phyloP scores from a whole-genome alignment of 2,797 vertebrate genomes.

The Ciconia nigra region DNA sequence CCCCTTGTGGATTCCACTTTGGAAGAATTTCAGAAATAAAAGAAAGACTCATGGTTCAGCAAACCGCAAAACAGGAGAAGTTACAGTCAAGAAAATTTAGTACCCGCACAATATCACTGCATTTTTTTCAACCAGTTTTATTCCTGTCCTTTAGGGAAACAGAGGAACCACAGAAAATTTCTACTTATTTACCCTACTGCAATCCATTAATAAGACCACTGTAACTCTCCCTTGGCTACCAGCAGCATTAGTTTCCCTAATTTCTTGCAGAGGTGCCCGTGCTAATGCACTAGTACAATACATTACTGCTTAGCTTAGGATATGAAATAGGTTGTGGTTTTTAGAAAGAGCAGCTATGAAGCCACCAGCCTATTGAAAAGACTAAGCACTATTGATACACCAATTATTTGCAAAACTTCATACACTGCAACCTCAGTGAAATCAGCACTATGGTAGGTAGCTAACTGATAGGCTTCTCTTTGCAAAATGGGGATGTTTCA shows the following conservation, averaged over 20 bases:
- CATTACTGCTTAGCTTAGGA: neutral
- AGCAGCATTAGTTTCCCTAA: neutral
- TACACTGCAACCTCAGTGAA: neutral
- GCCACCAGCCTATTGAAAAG: neutral
- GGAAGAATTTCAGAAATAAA: constrained; percentile 5
- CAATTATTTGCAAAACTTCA: neutral
- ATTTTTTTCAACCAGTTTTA: neutral
- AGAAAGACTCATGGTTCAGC: neutral
- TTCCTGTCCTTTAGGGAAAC: neutral
- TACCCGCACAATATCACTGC: neutral
- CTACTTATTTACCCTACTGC: neutral
- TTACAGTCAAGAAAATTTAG: neutral
- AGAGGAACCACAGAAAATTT: neutral
- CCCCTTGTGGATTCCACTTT: neutral
- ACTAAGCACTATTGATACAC: neutral
- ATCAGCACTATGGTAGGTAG: neutral
- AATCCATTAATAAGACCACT: neutral
- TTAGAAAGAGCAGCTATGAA: neutral
- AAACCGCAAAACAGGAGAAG: neutral
- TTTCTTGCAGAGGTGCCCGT: neutral
- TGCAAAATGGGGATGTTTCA: neutral
- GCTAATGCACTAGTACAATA: neutral
- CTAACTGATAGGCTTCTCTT: neutral
- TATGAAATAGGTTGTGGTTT: neutral
- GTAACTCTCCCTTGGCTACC: neutral